phyloP scores from a whole-genome alignment of 2,113 vertebrate genomes.

The Seriola dumerili region DNA sequence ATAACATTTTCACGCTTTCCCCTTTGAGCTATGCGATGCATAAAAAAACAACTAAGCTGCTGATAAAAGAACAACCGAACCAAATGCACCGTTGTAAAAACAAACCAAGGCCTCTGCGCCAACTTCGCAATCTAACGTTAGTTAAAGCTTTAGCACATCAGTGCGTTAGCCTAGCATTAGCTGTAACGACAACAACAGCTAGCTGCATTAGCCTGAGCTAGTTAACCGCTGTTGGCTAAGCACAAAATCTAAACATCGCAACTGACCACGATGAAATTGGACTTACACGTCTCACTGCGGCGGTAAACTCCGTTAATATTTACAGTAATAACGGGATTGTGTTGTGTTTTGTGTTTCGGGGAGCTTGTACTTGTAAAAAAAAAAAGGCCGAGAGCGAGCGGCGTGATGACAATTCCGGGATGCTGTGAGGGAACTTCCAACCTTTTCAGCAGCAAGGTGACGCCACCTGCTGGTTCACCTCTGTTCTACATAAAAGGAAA shows the following conservation, averaged over 20 bases:
- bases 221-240: not conserved
- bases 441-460: not conserved
- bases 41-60: fast-evolving
- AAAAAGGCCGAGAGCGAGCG: slow-evolving; percentile 78
- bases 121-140: slow-evolving; percentile 7
- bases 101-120: slow-evolving; percentile 37
- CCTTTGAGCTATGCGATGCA: fast-evolving
- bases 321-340: slow-evolving; percentile 9
- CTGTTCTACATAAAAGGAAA: not conserved
- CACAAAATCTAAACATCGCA: not conserved
- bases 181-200: slow-evolving; percentile 60
- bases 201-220: not conserved
- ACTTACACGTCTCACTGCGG: slow-evolving; percentile 74
- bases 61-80: fast-evolving
- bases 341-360: slow-evolving; percentile 61
- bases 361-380: slow-evolving; percentile 67
- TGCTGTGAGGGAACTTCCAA: slow-evolving; percentile 49
- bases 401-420: slow-evolving; percentile 80
- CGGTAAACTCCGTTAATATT: slow-evolving; percentile 29
- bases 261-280: not conserved
- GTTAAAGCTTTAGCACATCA: slow-evolving; percentile 15
- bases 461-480: slow-evolving; percentile 30
- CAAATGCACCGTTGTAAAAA: not conserved
- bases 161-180: slow-evolving; percentile 66
- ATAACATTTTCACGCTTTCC: not conserved